Evolutionary conservation across 2,797 vertebrate genomes (phyloP).

Genomic region (Cuniculus paca): DNA sequence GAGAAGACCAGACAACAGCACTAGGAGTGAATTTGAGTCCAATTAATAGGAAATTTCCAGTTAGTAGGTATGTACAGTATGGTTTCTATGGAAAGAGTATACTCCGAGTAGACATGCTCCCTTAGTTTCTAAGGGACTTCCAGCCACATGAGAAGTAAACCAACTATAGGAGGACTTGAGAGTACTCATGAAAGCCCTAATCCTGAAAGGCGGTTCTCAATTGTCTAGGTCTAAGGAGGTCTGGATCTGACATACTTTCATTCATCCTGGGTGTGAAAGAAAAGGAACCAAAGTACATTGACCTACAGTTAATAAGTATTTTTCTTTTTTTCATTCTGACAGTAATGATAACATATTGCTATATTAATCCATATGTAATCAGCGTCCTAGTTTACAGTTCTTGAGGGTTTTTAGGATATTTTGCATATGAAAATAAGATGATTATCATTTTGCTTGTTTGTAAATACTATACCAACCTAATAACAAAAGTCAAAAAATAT

Average conservation of each 20-base stretch:
- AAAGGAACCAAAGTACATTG: neutral
- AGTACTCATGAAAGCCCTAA: neutral
- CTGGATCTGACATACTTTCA: neutral
- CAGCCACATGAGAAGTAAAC: neutral
- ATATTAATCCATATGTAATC: conserved; percentile 23
- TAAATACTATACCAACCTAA: neutral
- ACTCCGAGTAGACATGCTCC: neutral
- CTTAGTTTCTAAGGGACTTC: neutral
- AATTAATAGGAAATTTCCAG: neutral
- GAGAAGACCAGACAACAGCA: neutral
- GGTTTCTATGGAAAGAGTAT: neutral
- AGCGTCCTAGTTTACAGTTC: neutral
- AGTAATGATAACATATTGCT: neutral
- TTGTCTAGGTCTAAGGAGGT: neutral
- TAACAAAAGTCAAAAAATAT: conserved; percentile 31
- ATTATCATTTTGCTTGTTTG: neutral
- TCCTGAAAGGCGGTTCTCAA: neutral
- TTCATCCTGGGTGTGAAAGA: neutral
- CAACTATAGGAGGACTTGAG: neutral
- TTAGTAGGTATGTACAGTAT: neutral
- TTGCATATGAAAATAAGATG: conserved; percentile 34
- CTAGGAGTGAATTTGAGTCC: neutral
- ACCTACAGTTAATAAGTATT: neutral
- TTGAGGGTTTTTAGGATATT: conserved; percentile 36
- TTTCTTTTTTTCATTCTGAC: conserved; percentile 44